Evolutionary conservation across 2,797 vertebrate genomes (phyloP).

Genomic region (Bovichtus variegatus): DNA sequence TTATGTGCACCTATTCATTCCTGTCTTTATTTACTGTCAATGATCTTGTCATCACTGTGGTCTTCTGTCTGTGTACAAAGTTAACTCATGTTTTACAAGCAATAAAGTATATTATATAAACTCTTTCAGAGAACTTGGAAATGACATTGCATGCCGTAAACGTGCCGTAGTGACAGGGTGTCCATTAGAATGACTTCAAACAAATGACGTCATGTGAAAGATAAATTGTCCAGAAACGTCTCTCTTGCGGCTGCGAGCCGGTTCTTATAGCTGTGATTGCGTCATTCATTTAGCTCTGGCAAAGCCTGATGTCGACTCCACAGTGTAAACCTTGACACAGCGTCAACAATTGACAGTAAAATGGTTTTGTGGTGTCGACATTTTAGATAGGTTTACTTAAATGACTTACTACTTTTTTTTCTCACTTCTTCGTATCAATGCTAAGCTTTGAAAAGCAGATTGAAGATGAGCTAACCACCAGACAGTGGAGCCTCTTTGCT

Average conservation of each 20-base stretch:
- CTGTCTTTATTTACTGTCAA: conserved; percentile 83
- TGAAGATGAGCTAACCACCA: not conserved
- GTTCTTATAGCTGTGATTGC: conserved; percentile 16
- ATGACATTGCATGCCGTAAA: conserved; percentile 67
- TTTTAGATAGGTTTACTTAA: conserved; percentile 3
- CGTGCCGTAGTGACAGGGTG: conserved; percentile 22
- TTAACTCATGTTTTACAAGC: conserved; percentile 88
- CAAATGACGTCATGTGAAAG: conserved; percentile 12
- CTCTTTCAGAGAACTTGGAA: conserved; percentile 70
- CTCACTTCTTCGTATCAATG: conserved; percentile 19
- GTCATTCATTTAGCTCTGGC: conserved; percentile 25
- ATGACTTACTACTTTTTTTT: not conserved
- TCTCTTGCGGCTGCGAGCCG: not conserved
- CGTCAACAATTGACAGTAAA: conserved; percentile 4
- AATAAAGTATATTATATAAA: conserved; percentile 88
- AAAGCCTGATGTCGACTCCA: conserved; percentile 38
- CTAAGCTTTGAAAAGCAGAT: conserved; percentile 21
- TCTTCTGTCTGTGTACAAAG: conserved; percentile 86
- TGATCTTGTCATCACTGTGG: conserved; percentile 85
- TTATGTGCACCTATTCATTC: conserved; percentile 75
- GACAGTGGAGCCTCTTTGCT: not conserved
- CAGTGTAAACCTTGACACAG: conserved; percentile 31
- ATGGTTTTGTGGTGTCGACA: conserved; percentile 12
- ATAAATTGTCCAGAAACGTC: not conserved
- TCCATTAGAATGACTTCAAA: conserved; percentile 12